Percentiles rank a stretch among this genome's conserved stretches.
phyloP scores from a whole-genome alignment of 2,888 invertebrate genomes.

The Prenolepis imparis region DNA sequence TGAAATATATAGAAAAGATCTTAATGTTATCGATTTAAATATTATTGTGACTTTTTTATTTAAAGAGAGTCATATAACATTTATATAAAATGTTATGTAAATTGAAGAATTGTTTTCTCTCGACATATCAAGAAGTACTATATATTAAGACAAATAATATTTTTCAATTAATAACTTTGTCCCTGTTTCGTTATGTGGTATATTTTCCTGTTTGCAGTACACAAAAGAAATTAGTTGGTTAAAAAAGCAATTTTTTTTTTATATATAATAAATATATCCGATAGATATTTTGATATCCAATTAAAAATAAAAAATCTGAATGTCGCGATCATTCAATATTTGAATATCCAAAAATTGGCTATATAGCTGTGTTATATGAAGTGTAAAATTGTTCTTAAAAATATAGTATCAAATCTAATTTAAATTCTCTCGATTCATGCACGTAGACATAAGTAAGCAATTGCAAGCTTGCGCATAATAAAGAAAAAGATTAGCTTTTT shows the following conservation, averaged over 20 bases:
- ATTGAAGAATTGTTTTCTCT: background rate
- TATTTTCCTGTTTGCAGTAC: background rate
- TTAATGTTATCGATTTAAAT: background rate
- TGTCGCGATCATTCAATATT: background rate
- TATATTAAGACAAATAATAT: background rate
- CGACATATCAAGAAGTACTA: background rate
- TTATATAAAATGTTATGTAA: background rate
- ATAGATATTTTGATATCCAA: background rate
- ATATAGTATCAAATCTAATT: constrained; percentile 17
- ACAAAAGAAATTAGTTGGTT: background rate
- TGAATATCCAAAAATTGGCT: background rate
- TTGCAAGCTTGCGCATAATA: constrained; percentile 26
- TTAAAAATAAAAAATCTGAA: background rate
- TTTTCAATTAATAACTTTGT: background rate
- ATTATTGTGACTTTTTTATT: background rate
- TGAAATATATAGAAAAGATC: background rate
- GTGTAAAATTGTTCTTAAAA: background rate
- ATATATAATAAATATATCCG: background rate
- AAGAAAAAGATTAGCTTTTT: constrained; percentile 1
- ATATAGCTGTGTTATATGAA: background rate
- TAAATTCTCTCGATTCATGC: constrained; percentile 20
- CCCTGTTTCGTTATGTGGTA: background rate
- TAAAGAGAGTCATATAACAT: background rate
- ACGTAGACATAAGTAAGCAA: constrained; percentile 7
- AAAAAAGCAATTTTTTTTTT: background rate